These are phyloP conservation scores for Ctena decussata DNA, from an alignment of 2,888 invertebrate species.

Conservation along the genomic window DNA sequence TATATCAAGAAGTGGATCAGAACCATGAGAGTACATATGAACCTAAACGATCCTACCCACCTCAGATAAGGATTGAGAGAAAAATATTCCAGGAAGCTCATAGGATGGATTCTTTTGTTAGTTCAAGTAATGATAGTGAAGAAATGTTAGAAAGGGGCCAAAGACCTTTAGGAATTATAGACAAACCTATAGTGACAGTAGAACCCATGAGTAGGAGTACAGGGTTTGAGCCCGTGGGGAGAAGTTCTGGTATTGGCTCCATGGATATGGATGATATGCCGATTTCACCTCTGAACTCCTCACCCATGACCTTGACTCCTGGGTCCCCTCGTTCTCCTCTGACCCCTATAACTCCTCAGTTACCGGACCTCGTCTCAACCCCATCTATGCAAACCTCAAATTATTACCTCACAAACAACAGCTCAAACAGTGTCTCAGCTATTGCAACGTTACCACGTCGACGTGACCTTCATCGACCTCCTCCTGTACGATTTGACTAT, in stretches of 20 bases:
- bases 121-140: constrained; percentile 82
- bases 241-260: constrained; percentile 42
- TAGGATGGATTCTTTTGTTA: constrained; percentile 79
- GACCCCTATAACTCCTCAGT: constrained; percentile 72
- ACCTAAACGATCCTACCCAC: constrained; percentile 76
- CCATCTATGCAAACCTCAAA: constrained; percentile 68
- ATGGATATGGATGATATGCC: constrained; percentile 38
- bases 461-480: constrained; percentile 44
- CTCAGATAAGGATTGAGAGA: constrained; percentile 84
- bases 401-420: constrained; percentile 53
- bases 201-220: constrained; percentile 60
- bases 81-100: constrained; percentile 79
- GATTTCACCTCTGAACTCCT: constrained; percentile 41
- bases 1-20: constrained; percentile 83
- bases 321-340: constrained; percentile 81
- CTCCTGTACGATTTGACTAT: constrained; percentile 53
- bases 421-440: constrained; percentile 75
- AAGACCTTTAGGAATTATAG: constrained; percentile 24
- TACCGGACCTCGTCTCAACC: constrained; percentile 73
- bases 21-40: constrained; percentile 84
- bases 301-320: constrained; percentile 86
- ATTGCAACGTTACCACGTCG: constrained; percentile 82
- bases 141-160: constrained; percentile 70
- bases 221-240: constrained; percentile 50
- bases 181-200: constrained; percentile 56